A percentile compares a stretch with the other conserved stretches of the same genome.
Conservation (phyloP, 1,140 invertebrate genomes). For the Drosophila mauritiana region DNA sequence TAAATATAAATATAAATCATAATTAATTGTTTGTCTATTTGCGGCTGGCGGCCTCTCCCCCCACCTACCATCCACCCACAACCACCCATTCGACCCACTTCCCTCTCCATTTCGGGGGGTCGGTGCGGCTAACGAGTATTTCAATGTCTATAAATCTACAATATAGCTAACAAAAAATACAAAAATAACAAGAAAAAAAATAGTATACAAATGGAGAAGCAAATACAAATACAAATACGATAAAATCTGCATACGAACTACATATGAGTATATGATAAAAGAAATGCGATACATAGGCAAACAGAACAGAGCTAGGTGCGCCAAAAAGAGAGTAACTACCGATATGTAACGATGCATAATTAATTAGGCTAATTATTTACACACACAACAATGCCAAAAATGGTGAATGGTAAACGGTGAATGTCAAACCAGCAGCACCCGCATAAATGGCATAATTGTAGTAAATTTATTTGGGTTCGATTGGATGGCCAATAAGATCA, state of each 20-base stretch:
- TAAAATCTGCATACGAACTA: slow-evolving; percentile 9
- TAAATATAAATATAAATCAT: slow-evolving; percentile 51
- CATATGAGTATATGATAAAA: not conserved
- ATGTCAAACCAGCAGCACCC: not conserved
- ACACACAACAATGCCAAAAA: slow-evolving; percentile 28
- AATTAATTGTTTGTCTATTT: slow-evolving; percentile 79
- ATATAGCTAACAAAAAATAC: slow-evolving; percentile 2
- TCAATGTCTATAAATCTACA: slow-evolving; percentile 49
- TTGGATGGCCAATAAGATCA: slow-evolving; percentile 6
- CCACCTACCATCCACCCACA: slow-evolving; percentile 14
- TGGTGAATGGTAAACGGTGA: not conserved
- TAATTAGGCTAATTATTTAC: slow-evolving; percentile 56
- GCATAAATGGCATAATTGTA: slow-evolving; percentile 29
- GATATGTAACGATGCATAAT: slow-evolving; percentile 25
- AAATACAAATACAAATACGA: slow-evolving; percentile 3
- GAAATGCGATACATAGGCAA: slow-evolving; percentile 1
- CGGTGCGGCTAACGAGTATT: slow-evolving; percentile 31
- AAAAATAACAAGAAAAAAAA: slow-evolving; percentile 1
- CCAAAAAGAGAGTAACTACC: slow-evolving; percentile 10
- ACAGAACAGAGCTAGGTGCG: slow-evolving; percentile 3
- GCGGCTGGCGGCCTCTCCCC: slow-evolving; percentile 36
- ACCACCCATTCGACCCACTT: not conserved
- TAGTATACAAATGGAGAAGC: not conserved
- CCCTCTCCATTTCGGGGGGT: not conserved
- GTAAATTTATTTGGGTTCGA: slow-evolving; percentile 13